Evolutionary conservation across 2,113 vertebrate species (phyloP), one percentile per base, ranked within the genome.

Genomic region (Manacus vitellinus): DNA sequence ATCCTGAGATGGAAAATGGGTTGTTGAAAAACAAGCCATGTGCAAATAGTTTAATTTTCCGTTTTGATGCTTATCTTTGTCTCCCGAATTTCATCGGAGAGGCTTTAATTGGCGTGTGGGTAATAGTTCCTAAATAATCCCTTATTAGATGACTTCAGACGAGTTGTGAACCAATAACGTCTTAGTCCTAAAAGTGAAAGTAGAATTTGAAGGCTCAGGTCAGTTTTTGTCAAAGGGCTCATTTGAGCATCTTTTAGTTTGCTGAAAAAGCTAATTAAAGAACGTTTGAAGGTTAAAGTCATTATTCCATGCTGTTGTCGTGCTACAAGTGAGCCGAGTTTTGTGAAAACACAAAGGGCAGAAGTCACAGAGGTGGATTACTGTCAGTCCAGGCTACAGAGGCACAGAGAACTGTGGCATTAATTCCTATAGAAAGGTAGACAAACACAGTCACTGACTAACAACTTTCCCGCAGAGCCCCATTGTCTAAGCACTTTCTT

Each of bases 401-500:
- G 89, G 94, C 94, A 67, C 41, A 70, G 85, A 94, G 97, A 95
- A 37, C 75, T 35, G 83, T 87, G 95, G 82, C 97, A 79, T 94
- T 96, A 96, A 98, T 98, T 98, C 97, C 97, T 95, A 95, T 91
- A 96, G 97, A 98, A 98, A 98, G 97, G 96, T 97, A 96, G 96
- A 98, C 92, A 98, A 97, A 97, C 94, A 96, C 95, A 92, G 80
- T 24, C 94, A 55, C 91, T 85, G 94, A 91, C 92, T 92, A 95
- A 97, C 91, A 97, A 95, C 96, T 96, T 96, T 91, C 97, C 97
- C 75, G 95, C 91, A 71, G 97, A 66, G 76, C 54, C 87, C 86
- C 66, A 96, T 97, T 97, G 97, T 97, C 95, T 97, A 83, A 91
- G 84, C 82, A 65, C 92, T 95, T 90, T 92, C 94, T 89, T 85